Evolutionary conservation across 2,797 vertebrate genomes (phyloP).

Genomic region (Jordanella pulchra): DNA sequence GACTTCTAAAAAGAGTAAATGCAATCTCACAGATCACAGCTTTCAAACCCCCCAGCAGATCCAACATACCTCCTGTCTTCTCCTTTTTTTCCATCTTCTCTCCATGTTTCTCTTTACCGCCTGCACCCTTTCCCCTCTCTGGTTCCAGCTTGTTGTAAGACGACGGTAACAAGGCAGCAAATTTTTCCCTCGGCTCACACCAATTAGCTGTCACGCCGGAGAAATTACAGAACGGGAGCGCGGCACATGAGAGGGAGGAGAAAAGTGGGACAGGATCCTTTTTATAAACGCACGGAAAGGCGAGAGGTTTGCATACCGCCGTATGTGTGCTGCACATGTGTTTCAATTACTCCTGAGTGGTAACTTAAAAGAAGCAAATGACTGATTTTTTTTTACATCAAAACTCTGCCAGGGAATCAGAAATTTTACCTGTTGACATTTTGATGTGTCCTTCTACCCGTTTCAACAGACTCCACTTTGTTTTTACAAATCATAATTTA

Average conservation of each 20-base stretch:
- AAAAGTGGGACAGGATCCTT: conserved; percentile 72
- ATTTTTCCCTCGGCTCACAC: conserved; percentile 56
- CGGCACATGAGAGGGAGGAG: conserved; percentile 40
- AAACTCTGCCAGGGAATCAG: neutral
- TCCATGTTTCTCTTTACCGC: conserved; percentile 56
- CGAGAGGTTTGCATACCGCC: conserved; percentile 41
- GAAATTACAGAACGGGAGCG: conserved; percentile 63
- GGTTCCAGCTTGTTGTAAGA: conserved; percentile 59
- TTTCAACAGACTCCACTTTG: neutral
- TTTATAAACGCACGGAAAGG: conserved; percentile 62
- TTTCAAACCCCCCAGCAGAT: neutral
- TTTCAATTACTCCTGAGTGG: neutral
- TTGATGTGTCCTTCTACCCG: neutral
- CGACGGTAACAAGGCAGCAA: conserved; percentile 28
- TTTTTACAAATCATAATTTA: neutral
- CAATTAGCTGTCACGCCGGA: conserved; percentile 67
- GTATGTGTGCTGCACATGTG: conserved; percentile 5
- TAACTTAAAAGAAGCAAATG: neutral
- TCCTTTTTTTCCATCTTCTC: conserved; percentile 55
- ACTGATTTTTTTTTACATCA: neutral
- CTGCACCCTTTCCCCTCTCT: conserved; percentile 40
- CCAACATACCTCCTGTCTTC: conserved; percentile 63
- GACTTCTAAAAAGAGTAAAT: conserved; percentile 33
- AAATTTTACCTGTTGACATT: neutral
- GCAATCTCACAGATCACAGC: conserved; percentile 26